phyloP scores from a whole-genome alignment of 2,888 invertebrate genomes.

The Epiblema foenella region DNA sequence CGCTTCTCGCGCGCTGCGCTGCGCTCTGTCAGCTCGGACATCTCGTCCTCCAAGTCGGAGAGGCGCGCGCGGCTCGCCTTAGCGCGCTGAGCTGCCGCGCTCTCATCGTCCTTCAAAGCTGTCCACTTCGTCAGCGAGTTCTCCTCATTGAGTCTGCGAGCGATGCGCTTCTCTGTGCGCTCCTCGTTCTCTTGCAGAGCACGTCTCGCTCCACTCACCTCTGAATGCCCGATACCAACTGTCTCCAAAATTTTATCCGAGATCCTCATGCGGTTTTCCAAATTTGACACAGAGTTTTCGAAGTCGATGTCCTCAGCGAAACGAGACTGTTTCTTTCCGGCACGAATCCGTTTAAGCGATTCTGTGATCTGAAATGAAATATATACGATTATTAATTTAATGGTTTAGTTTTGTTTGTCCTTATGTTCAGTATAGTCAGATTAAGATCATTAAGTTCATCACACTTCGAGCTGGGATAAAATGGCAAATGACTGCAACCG shows the following conservation, averaged over 20 bases:
- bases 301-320: constrained; percentile 87
- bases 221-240: constrained; percentile 86
- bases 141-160: constrained; percentile 74
- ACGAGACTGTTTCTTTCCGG: constrained; percentile 85
- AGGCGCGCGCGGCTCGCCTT: constrained; percentile 88
- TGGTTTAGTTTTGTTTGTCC: not conserved
- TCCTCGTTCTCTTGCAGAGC: constrained; percentile 79
- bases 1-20: constrained; percentile 89
- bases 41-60: constrained; percentile 90
- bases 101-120: constrained; percentile 82
- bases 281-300: constrained; percentile 84
- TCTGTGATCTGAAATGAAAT: constrained; percentile 82
- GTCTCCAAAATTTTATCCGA: constrained; percentile 87
- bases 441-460: not conserved
- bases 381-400: not conserved
- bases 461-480: no score
- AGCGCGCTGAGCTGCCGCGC: constrained; percentile 87
- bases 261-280: constrained; percentile 85
- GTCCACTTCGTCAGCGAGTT: constrained; percentile 86
- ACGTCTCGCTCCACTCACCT: constrained; percentile 78
- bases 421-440: not conserved
- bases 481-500: no score
- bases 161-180: constrained; percentile 78
- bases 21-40: constrained; percentile 88
- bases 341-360: constrained; percentile 85